Conservation (phyloP, 64 coral and sea anemone genomes). For the Montipora sp. region DNA sequence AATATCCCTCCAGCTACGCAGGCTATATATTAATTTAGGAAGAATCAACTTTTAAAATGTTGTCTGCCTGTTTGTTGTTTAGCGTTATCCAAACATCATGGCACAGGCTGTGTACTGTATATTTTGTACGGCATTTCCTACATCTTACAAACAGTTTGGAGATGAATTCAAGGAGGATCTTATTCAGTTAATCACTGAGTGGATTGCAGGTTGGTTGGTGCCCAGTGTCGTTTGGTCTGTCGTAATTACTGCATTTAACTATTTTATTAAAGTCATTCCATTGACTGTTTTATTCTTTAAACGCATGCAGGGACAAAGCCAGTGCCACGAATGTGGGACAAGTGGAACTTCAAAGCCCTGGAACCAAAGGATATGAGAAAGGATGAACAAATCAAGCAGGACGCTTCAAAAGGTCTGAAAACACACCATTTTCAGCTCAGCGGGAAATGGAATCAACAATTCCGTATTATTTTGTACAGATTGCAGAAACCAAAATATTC, state of each 20-base stretch:
- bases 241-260: too few relatives aligned
- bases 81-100: constrained; percentile 77
- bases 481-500: too few relatives aligned
- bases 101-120: constrained; percentile 90
- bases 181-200: constrained; percentile 74
- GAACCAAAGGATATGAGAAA: constrained; percentile 93
- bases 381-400: constrained; percentile 95
- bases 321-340: constrained; percentile 82
- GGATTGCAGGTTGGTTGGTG: constrained; percentile 85
- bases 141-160: constrained; percentile 96
- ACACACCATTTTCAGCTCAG: too few relatives aligned
- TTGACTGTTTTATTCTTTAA: neutral
- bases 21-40: too few relatives aligned
- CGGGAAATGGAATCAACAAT: too few relatives aligned
- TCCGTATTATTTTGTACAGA: too few relatives aligned
- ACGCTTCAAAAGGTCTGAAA: constrained; percentile 92
- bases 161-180: constrained; percentile 84
- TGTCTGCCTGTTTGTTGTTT: neutral
- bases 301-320: constrained; percentile 73
- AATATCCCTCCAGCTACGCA: too few relatives aligned
- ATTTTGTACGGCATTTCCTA: constrained; percentile 91
- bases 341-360: constrained; percentile 78
- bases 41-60: too few relatives aligned
- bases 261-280: neutral
- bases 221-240: too few relatives aligned